Base-by-base conservation (phyloP, 2,888 invertebrate genomes). In the Aromia moschata region DNA sequence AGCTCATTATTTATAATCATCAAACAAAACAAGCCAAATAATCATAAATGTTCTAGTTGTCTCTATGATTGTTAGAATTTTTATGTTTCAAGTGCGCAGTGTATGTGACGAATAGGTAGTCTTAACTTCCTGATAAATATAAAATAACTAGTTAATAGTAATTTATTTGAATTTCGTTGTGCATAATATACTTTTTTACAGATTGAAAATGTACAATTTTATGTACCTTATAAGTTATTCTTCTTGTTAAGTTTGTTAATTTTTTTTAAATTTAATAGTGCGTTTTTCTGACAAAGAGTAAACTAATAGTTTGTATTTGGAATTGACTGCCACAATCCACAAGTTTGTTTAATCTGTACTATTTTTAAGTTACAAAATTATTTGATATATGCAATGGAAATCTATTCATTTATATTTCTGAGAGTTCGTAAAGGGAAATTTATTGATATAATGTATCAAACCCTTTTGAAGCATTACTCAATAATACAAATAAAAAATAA, bases 1-100 rank as follows among this genome's bases (percentile, higher is more conserved):
- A 80, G 77, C 74, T 79, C 79, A 77, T 79, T 68, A 79, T 52
- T 52, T 52, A 55, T 45, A 46, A 55, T 46, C 45, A 60, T 51
- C 57, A 58, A 57, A 56, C 47, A 49, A 46, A 54, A 69, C 31
- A 79, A 79, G 79, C 79, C 79, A 80, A 80, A 79, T 79, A 79
- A 78, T 78, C 77, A 77, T 80, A 72, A 75, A 77, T 79, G 79
- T 79, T 77, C 76, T 78, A 78, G 74, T 77, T 74, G 77, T 78
- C 70, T 72, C 73, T 72, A 71, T 75, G 73, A 74, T 74, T 71
- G 74, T 74, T 77, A 75, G 71, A 70, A 70, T 76, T 74, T 75
- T 73, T 75, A 70, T 74, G 74, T 77, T 74, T 70, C 66, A 68
- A 71, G 64, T 70, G 71, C 67, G 72, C 70, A 70, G 70, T 76